These are phyloP conservation scores for Clarias macrocephalus DNA, from an alignment of 2,113 vertebrate species.

Conservation along the genomic window DNA sequence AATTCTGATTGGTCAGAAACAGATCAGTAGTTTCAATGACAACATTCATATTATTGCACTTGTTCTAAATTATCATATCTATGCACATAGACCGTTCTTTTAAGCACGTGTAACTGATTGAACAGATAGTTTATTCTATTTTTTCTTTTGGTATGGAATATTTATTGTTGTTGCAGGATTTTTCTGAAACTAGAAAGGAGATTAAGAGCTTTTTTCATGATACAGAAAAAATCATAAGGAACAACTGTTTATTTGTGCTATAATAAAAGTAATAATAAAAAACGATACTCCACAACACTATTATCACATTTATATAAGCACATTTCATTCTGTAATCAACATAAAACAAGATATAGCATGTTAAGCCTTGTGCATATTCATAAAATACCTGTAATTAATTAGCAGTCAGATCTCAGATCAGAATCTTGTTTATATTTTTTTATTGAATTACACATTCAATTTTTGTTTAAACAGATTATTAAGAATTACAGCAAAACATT, in stretches of 20 bases:
- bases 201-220: neutral
- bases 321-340: neutral
- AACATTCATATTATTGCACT: neutral
- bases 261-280: too few species aligned
- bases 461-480: slow-evolving; percentile 58
- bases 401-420: neutral
- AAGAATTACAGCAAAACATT: slow-evolving; percentile 68
- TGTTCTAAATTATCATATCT: neutral
- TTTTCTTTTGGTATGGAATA: neutral
- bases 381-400: neutral
- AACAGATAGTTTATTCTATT: neutral
- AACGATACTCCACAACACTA: neutral
- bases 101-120: neutral
- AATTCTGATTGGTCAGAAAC: neutral
- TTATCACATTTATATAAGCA: too few species aligned
- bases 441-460: neutral
- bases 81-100: neutral
- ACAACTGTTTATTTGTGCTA: neutral
- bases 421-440: neutral
- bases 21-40: neutral
- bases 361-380: neutral
- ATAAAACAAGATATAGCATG: neutral
- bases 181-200: neutral
- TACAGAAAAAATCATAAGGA: neutral
- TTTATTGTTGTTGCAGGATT: neutral